Conservation (phyloP, 2,113 vertebrate species). For the Epinephelus cyanopodus region DNA sequence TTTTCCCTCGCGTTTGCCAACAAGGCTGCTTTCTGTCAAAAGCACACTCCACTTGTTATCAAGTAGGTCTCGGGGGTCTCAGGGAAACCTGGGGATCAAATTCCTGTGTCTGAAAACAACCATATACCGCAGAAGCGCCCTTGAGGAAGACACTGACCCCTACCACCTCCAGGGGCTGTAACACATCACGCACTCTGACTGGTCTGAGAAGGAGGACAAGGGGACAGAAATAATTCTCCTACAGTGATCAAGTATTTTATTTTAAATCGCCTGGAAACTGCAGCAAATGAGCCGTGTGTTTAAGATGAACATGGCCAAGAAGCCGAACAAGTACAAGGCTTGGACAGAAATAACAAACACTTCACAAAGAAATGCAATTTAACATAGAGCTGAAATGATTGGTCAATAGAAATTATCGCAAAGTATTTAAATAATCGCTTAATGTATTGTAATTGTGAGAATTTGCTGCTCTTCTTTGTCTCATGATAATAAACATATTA, state of each 20-base stretch:
- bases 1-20: conserved; percentile 55
- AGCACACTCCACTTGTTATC: conserved; percentile 30
- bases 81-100: conserved; percentile 20
- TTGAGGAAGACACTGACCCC: conserved; percentile 27
- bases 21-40: conserved; percentile 57
- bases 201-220: background rate
- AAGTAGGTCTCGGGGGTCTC: conserved; percentile 26
- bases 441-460: no score
- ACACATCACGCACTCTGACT: conserved; percentile 38
- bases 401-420: background rate
- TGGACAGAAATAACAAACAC: background rate
- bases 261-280: conserved; percentile 40
- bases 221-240: conserved; percentile 21
- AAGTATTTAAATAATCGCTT: background rate
- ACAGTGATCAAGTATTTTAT: conserved; percentile 27
- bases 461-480: background rate
- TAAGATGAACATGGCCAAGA: conserved; percentile 5
- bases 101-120: conserved; percentile 21
- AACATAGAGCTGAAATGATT: background rate
- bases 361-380: background rate
- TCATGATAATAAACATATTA: background rate
- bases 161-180: conserved; percentile 9
- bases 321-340: background rate
- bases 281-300: conserved; percentile 30
- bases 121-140: conserved; percentile 17